Conservation (phyloP, 2,797 vertebrate species). For the Xenops minutus region DNA sequence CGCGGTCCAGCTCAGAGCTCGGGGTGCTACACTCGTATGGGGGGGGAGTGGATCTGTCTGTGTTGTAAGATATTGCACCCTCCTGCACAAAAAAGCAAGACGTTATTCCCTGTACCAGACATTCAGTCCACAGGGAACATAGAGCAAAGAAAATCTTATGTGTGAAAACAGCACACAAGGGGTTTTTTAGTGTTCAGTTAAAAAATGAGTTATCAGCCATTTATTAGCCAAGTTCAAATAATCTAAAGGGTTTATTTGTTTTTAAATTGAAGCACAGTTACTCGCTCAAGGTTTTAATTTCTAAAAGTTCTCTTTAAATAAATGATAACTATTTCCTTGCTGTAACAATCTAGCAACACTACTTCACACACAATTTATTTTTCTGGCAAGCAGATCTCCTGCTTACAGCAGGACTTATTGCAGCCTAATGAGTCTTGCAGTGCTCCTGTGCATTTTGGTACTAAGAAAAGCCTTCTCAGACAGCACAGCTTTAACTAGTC, state of each 20-base stretch:
- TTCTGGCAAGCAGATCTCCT: background rate
- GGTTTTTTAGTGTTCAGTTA: background rate
- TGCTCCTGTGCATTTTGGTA: background rate
- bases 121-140: background rate
- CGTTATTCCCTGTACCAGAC: background rate
- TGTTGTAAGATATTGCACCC: conserved; percentile 77
- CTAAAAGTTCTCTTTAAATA: background rate
- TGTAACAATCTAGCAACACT: background rate
- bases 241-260: background rate
- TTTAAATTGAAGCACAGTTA: background rate
- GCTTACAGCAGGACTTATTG: background rate
- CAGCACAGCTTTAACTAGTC: background rate
- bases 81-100: conserved; percentile 72
- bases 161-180: background rate
- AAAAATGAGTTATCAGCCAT: background rate
- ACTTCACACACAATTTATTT: background rate
- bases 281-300: background rate
- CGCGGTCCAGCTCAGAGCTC: conserved; percentile 85
- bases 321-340: background rate
- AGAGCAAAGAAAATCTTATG: background rate
- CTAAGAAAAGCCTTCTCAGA: background rate
- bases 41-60: conserved; percentile 79
- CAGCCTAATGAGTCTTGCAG: background rate
- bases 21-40: conserved; percentile 84
- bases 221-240: background rate